phyloP scores from a whole-genome alignment of 2,113 vertebrate genomes.

The Campylorhamphus procurvoides region DNA sequence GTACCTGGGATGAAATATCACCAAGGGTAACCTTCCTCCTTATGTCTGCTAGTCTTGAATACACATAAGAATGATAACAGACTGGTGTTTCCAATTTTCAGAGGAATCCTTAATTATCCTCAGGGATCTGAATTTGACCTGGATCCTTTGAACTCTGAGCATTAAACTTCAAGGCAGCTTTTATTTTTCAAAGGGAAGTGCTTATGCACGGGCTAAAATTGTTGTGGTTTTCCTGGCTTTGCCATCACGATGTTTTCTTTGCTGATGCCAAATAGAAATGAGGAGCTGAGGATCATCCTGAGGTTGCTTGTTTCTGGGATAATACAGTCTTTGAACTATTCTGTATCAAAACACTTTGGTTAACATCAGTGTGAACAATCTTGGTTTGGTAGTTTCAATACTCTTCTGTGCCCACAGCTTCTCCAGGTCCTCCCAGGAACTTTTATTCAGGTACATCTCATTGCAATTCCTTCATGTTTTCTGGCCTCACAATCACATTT shows the following conservation, averaged over 20 bases:
- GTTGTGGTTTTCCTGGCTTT: neutral
- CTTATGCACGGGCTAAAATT: neutral
- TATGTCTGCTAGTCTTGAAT: neutral
- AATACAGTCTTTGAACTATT: neutral
- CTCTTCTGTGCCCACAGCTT: neutral
- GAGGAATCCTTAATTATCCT: neutral
- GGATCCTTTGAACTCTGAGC: neutral
- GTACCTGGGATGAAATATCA: neutral
- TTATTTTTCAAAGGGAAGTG: neutral
- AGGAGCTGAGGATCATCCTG: neutral
- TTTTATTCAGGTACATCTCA: neutral
- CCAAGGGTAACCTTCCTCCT: neutral
- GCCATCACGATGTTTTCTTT: neutral
- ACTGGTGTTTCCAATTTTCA: neutral
- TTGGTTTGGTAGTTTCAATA: neutral
- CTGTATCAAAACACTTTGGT: neutral
- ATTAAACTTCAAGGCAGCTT: neutral
- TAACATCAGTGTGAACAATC: neutral
- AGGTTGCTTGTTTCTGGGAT: neutral
- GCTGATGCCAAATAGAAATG: neutral
- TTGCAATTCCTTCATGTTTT: neutral
- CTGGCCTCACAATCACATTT: neutral
- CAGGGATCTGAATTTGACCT: neutral
- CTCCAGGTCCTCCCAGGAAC: neutral
- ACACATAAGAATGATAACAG: neutral